A percentile compares a stretch with the other conserved stretches of the same genome.
These are phyloP conservation scores for Gopherus flavomarginatus DNA, from an alignment of 2,113 vertebrate genomes.

Conservation along the genomic window DNA sequence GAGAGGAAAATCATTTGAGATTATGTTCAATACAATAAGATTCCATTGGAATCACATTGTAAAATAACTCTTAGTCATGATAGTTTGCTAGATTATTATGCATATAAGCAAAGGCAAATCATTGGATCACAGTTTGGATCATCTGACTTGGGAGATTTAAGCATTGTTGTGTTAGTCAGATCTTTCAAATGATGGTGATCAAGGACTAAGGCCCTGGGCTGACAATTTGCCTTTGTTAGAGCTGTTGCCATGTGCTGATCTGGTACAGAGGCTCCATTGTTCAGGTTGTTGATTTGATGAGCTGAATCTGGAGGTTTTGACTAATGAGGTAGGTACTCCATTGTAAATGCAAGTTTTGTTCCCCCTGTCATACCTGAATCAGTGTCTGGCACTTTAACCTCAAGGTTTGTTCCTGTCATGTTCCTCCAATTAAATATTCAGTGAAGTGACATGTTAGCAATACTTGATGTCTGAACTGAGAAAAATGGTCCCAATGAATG, in stretches of 20 bases:
- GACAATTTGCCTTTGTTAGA: background rate
- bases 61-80: background rate
- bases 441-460: background rate
- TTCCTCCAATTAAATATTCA: background rate
- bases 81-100: background rate
- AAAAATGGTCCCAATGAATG: background rate
- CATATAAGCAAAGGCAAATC: background rate
- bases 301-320: background rate
- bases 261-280: background rate
- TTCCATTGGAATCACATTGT: background rate
- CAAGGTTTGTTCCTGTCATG: rapidly evolving
- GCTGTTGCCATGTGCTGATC: rapidly evolving
- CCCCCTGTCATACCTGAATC: background rate
- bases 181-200: rapidly evolving
- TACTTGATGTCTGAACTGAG: background rate
- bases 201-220: background rate
- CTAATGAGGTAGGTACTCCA: background rate
- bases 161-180: rapidly evolving
- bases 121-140: background rate
- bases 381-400: background rate
- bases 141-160: background rate
- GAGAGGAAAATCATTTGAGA: background rate
- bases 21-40: background rate
- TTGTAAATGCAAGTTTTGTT: background rate
- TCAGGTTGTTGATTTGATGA: background rate